Conservation (phyloP, 2,113 vertebrate species). For the Passerina amoena region DNA sequence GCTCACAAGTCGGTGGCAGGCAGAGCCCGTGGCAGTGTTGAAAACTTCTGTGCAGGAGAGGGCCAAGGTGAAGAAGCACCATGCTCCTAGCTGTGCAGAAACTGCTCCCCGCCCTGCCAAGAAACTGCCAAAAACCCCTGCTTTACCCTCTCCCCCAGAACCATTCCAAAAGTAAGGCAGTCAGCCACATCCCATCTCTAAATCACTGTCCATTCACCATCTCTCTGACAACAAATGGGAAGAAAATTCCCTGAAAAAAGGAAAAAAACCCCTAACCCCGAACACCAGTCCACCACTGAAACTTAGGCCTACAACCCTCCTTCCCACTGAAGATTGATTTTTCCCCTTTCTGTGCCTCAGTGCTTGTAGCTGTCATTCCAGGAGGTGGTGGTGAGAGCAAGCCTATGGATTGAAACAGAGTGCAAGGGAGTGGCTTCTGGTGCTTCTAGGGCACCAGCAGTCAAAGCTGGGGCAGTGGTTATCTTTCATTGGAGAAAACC, state of each 20-base stretch:
- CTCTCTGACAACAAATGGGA: background rate
- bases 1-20: rapidly evolving
- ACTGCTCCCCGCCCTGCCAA: background rate
- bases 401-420: background rate
- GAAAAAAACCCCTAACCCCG: background rate
- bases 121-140: background rate
- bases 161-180: background rate
- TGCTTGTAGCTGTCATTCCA: background rate
- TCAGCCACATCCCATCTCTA: background rate
- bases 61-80: background rate
- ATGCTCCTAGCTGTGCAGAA: background rate
- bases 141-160: background rate
- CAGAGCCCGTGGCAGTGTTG: background rate
- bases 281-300: background rate
- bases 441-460: background rate
- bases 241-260: background rate
- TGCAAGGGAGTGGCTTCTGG: background rate
- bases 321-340: background rate
- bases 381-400: background rate
- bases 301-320: background rate
- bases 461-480: background rate
- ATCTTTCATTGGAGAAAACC: background rate
- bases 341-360: background rate
- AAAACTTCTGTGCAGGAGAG: rapidly evolving
- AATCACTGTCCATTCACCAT: background rate